phyloP scores from a whole-genome alignment of 2,888 invertebrate species.

The Onthophagus sagittarius region DNA sequence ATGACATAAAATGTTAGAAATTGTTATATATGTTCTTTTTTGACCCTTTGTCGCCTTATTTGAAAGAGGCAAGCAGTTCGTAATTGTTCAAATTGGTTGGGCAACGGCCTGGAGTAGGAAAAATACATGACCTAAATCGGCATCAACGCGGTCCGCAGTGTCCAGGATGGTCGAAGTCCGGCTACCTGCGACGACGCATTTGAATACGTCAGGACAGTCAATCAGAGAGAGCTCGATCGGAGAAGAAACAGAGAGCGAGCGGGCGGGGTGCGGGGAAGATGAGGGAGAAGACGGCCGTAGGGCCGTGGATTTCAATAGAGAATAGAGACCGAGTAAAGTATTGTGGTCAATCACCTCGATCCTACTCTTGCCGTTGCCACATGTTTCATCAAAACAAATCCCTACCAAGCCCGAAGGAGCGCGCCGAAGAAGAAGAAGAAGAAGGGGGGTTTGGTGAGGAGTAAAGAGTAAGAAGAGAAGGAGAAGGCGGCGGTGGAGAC shows the following conservation, averaged over 20 bases:
- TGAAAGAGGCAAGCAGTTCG: neutral
- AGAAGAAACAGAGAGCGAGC: constrained; percentile 30
- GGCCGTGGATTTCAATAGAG: constrained; percentile 38
- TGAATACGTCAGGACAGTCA: constrained; percentile 29
- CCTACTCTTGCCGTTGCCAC: constrained; percentile 38
- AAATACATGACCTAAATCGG: constrained; percentile 25
- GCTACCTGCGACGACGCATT: constrained; percentile 35
- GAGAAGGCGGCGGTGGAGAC: neutral
- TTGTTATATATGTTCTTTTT: no score
- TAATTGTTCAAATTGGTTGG: neutral
- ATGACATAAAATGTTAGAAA: no score
- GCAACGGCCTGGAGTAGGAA: constrained; percentile 18
- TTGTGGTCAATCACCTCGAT: constrained; percentile 46
- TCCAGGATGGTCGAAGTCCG: constrained; percentile 22
- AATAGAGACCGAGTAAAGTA: constrained; percentile 39
- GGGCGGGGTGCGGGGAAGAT: neutral
- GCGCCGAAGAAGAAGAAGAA: constrained; percentile 8
- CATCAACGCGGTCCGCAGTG: constrained; percentile 18
- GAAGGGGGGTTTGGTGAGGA: neutral
- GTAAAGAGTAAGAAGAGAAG: neutral
- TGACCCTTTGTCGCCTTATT: neutral
- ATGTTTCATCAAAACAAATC: constrained; percentile 39
- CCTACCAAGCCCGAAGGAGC: constrained; percentile 24
- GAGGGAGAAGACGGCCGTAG: neutral
- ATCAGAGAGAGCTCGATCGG: constrained; percentile 29